phyloP scores from a whole-genome alignment of 2,113 vertebrate genomes.

The Mormyrus lacerda region DNA sequence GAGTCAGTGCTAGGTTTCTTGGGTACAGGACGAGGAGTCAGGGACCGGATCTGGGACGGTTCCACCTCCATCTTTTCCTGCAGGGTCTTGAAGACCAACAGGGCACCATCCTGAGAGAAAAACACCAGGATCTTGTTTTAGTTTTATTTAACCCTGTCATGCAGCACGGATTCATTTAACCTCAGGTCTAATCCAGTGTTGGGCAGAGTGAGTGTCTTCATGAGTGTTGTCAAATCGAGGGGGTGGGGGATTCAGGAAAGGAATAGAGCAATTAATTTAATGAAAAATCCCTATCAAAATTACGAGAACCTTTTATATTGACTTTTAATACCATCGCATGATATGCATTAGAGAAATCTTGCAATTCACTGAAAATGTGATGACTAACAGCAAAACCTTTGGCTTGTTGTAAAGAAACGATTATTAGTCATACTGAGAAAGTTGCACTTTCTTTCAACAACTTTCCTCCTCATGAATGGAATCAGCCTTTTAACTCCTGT shows the following conservation, averaged over 20 bases:
- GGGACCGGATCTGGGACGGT: slow-evolving; percentile 20
- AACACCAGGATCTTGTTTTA: background rate
- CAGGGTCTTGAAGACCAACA: slow-evolving; percentile 62
- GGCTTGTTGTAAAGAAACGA: background rate
- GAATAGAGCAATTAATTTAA: background rate
- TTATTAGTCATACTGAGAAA: background rate
- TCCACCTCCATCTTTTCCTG: slow-evolving; percentile 64
- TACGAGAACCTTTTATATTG: background rate
- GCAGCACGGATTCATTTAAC: background rate
- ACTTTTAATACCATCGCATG: background rate
- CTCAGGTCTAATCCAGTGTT: background rate
- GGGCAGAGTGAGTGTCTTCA: background rate
- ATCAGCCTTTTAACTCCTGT: background rate
- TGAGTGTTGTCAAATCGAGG: background rate
- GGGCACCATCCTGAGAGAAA: slow-evolving; percentile 54
- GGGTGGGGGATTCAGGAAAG: background rate
- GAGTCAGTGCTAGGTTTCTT: slow-evolving; percentile 57
- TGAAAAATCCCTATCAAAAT: background rate
- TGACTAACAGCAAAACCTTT: background rate
- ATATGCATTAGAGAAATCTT: background rate
- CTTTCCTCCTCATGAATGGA: background rate
- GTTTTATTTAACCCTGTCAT: background rate
- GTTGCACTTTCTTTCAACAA: background rate
- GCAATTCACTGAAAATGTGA: background rate
- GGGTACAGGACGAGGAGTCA: slow-evolving; percentile 26